Evolutionary conservation across 2,113 vertebrate genomes (phyloP).

Genomic region (Brachyhypopomus occidentalis): DNA sequence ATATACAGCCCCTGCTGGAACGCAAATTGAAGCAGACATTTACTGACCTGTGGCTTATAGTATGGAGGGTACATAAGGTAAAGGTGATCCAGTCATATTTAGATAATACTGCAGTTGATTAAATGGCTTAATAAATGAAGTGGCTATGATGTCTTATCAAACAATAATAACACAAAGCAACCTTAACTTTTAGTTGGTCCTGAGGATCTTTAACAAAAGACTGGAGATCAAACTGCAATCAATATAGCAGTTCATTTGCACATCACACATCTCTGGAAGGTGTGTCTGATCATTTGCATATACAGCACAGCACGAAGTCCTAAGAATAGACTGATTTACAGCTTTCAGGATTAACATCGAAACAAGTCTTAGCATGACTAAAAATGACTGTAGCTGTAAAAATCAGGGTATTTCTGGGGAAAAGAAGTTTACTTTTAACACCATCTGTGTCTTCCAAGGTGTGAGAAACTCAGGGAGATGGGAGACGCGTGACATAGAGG

Average conservation of each 20-base stretch:
- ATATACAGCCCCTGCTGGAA: not conserved
- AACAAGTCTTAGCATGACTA: constrained; percentile 34
- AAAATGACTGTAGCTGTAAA: constrained; percentile 6
- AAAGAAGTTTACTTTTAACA: constrained; percentile 3
- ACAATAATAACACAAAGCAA: not conserved
- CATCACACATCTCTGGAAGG: not conserved
- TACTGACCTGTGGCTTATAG: no score
- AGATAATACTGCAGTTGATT: not conserved
- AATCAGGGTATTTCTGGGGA: not conserved
- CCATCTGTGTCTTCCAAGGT: constrained; percentile 44
- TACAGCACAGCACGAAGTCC: not conserved
- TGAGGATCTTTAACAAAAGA: no score
- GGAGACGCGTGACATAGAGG: not conserved
- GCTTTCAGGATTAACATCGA: constrained; percentile 3
- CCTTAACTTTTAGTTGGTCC: constrained; percentile 4
- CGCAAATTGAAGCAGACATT: not conserved
- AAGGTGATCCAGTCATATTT: not conserved
- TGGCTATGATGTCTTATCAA: not conserved
- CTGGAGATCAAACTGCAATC: not conserved
- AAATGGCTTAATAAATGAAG: not conserved
- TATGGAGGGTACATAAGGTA: not conserved
- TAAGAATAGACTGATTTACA: constrained; percentile 23
- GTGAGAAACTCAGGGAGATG: constrained; percentile 25
- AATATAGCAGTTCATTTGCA: constrained; percentile 14
- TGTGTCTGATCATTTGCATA: constrained; percentile 2